Evolutionary conservation across 2,113 vertebrate genomes (phyloP), one percentile per base, ranked within the genome.

Genomic region (Lanius collurio): DNA sequence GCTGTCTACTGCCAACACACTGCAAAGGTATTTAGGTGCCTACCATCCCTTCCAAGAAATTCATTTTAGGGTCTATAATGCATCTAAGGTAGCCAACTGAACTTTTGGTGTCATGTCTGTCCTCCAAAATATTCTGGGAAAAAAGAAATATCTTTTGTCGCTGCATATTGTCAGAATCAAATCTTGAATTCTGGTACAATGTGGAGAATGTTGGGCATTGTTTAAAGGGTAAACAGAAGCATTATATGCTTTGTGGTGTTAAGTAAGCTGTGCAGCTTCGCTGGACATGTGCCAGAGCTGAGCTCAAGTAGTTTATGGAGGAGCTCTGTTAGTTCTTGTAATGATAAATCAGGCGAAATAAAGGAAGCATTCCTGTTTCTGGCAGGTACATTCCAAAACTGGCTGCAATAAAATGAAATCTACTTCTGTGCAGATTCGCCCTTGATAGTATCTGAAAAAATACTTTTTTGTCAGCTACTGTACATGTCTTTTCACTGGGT

Each of bases 261-360:
- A 71, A 52, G 44, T 44, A 65, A 86, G 39, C 83, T 92, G 74
- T 71, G 65, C 28, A 94, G 77, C 39, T 80, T 82, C 46, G 20
- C 15, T 95, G 92, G 84, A 71, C 19, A 75, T 74, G 28, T 74
- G 91, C 93, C 93, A 96, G 62, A 63, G 19, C 18, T 87, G 46
- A 88, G 49, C 50, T 92, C 26, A 47, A 69, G 70, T 64, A 89
- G 60, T 73, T 92, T 49, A 62, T 86, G 91, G 91, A 91, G 71
- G 67, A 94, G 89, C 57, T 77, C 63, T 96, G 84, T 92, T 94
- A 93, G 57, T 74, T 96, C 93, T 95, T 94, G 84, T 49, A 91
- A 90, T 83, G 89, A 95, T 94, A 96, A 93, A 94, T 96, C 93
- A 90, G 79, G 28, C 24, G 75, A 95, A 93, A 89, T 79, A 81